phyloP scores from a whole-genome alignment of 1,140 invertebrate species.

The Pseudomyrmex flavicornis region DNA sequence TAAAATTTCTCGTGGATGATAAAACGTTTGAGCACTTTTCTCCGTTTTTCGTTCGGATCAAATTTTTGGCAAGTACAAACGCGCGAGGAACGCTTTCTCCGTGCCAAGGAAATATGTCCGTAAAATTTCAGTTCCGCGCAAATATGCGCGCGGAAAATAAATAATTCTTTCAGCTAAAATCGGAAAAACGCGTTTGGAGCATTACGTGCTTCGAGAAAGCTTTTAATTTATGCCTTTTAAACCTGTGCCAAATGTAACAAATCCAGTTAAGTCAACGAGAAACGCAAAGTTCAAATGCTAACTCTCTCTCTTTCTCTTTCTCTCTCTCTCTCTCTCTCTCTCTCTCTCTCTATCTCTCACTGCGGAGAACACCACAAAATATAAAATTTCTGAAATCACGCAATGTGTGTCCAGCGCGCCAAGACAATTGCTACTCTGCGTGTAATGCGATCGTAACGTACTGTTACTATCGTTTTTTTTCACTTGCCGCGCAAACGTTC shows the following conservation, averaged over 20 bases:
- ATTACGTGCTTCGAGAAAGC: background rate
- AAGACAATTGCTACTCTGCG: background rate
- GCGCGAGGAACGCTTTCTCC: background rate
- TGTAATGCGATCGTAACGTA: background rate
- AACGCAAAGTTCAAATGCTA: background rate
- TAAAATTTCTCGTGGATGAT: background rate
- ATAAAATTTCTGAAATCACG: constrained; percentile 22
- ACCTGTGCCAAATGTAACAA: constrained; percentile 21
- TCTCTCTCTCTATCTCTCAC: too few species aligned
- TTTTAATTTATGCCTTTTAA: constrained; percentile 35
- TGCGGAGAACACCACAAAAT: background rate
- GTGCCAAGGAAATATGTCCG: background rate
- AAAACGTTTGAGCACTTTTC: constrained; percentile 4
- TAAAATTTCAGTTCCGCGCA: constrained; percentile 1
- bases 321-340: too few species aligned
- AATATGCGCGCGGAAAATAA: background rate
- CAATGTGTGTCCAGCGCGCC: background rate
- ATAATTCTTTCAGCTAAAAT: constrained; percentile 37
- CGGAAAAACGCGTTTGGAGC: constrained; percentile 8
- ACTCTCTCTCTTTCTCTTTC: too few species aligned
- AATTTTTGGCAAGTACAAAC: constrained; percentile 33
- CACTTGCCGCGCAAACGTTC: background rate
- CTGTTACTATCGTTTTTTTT: constrained; percentile 9
- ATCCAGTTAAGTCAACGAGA: background rate
- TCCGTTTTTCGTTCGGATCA: background rate